Base-by-base conservation (phyloP, 2,888 invertebrate genomes). In the Ellobium chinense region DNA sequence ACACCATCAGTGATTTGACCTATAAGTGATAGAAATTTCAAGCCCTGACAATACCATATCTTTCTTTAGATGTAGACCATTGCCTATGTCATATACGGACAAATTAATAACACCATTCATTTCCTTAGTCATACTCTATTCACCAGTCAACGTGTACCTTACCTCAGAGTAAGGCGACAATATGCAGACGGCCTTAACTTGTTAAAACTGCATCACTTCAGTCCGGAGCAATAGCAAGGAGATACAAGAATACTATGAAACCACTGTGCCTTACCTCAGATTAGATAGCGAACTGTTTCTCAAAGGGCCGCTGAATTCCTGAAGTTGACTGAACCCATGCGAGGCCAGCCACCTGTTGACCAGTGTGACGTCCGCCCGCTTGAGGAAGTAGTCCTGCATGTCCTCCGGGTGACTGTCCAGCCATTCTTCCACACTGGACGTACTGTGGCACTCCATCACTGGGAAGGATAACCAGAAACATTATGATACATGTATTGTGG, bases 301-400 rank as follows among this genome's bases (percentile, higher is more conserved):
- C 1, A 69, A 21, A 1, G 69, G 46, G 1, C 5, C 70, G 21
- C 18, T 36, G 34, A 70, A 24, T 24, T 78, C 78, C 14, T 70
- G 78, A 14, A 68, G 66, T 2, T 54, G 68, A 34, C n/a, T 70
- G 29, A 58, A 79, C 2, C 94, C 94, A 84, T 93, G 93, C 1
- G 91, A 87, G 27, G 93, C 89, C 29, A 94, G 88, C 94, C 94
- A 94, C 80, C 92, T 93, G 89, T 94, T 94, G 74, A 94, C 91
- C 27, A 93, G 88, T 1, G 84, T 85, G 2, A 93, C 84, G 83
- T 94, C 94, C n/a, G 94, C 93, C 86, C 94, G 94, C 82, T 92
- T 91, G 56, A 94, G 86, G 86, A 94, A 94, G 85, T 94, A 94
- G 83, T 94, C 94, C 78, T 93, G 91, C 83, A 93, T 91, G 66